Percentiles rank a stretch among this genome's conserved stretches.
These are phyloP conservation scores for Spodoptera littoralis DNA, from an alignment of 2,888 invertebrate species.

Conservation along the genomic window DNA sequence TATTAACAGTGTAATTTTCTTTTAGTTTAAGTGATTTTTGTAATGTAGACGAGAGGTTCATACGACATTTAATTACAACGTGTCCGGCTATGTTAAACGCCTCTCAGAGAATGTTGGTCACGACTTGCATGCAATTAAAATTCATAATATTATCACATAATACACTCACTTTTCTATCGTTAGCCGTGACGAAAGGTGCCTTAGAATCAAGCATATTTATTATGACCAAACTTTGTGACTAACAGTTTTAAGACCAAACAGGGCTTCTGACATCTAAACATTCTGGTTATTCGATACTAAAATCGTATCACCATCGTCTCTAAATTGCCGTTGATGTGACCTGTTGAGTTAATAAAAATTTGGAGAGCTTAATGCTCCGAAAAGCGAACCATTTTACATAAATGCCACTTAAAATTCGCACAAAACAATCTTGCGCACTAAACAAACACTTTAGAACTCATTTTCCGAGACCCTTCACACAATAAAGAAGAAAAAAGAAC, in stretches of 20 bases:
- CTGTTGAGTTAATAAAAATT: slow-evolving; percentile 8
- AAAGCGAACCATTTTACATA: slow-evolving; percentile 37
- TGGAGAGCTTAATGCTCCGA: slow-evolving; percentile 6
- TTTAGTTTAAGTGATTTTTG: slow-evolving; percentile 49
- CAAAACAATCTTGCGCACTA: slow-evolving; percentile 64
- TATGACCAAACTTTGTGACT: too few species aligned
- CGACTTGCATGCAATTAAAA: too few species aligned
- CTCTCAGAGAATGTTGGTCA: too few species aligned
- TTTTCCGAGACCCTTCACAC: slow-evolving; percentile 59
- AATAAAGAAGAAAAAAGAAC: slow-evolving; percentile 31
- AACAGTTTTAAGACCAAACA: too few species aligned
- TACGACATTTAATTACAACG: background rate
- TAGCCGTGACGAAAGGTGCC: too few species aligned
- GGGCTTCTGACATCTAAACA: too few species aligned
- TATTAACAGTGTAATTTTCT: slow-evolving; percentile 42
- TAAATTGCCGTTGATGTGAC: background rate
- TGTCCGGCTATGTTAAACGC: too few species aligned
- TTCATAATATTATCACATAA: too few species aligned
- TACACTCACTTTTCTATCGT: too few species aligned
- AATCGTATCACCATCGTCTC: background rate
- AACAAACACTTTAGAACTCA: slow-evolving; percentile 68
- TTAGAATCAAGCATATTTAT: too few species aligned
- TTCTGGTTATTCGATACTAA: too few species aligned
- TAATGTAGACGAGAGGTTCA: slow-evolving; percentile 12
- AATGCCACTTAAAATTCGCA: slow-evolving; percentile 50